A percentile compares a stretch with the other conserved stretches of the same genome.
These are phyloP conservation scores for Schizaphis graminum DNA, from an alignment of 2,888 invertebrate genomes.

Conservation along the genomic window DNA sequence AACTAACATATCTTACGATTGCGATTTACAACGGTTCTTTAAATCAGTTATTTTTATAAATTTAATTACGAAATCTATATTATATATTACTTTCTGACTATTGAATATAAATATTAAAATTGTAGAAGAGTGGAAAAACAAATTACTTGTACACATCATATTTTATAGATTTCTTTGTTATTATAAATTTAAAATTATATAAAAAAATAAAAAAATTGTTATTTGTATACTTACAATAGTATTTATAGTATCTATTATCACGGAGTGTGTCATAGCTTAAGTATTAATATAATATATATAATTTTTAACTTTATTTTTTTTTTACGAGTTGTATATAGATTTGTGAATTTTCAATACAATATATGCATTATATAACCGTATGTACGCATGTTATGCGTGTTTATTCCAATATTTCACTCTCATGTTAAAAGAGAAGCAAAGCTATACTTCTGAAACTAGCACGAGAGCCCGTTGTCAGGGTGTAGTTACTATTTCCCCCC, in stretches of 20 bases:
- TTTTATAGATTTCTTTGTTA: not conserved
- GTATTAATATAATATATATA: not conserved
- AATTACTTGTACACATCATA: not conserved
- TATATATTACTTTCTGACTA: not conserved
- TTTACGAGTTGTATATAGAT: not conserved
- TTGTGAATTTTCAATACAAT: not conserved
- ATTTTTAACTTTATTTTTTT: not conserved
- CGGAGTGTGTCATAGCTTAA: not conserved
- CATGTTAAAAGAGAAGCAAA: not conserved
- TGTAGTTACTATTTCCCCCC: constrained; percentile 47
- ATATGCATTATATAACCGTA: not conserved
- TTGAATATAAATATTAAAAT: not conserved
- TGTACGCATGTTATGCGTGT: not conserved
- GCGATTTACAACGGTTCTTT: not conserved
- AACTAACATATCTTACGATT: not conserved
- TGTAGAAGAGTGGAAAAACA: not conserved
- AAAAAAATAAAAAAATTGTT: not conserved
- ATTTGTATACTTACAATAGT: not conserved
- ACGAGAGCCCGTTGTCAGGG: constrained; percentile 33
- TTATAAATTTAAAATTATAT: not conserved
- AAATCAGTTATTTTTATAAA: not conserved
- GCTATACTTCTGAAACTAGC: constrained; percentile 9
- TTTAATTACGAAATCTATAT: not conserved
- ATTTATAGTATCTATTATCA: not conserved
- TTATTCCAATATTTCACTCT: constrained; percentile 19